Evolutionary conservation across 2,888 invertebrate genomes (phyloP).

Genomic region (Drosophila dives): DNA sequence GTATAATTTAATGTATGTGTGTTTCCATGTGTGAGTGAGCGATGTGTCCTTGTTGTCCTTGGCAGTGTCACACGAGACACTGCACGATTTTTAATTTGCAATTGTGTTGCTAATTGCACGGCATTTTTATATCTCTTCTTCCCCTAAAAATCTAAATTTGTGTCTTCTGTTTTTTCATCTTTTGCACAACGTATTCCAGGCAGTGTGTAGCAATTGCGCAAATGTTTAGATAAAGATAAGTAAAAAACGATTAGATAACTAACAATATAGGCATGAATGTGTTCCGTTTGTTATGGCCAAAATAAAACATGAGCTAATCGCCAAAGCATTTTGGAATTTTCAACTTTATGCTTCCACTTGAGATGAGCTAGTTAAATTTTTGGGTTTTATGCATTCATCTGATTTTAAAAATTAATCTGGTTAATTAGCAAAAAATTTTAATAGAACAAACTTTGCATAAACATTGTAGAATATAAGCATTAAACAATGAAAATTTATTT

Average conservation of each 20-base stretch:
- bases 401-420: background rate
- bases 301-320: constrained; percentile 47
- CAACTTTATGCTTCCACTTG: constrained; percentile 55
- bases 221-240: constrained; percentile 64
- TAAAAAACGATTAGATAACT: constrained; percentile 68
- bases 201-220: constrained; percentile 54
- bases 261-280: background rate
- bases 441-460: constrained; percentile 19
- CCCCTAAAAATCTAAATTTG: constrained; percentile 2
- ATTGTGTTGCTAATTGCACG: constrained; percentile 78
- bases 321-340: constrained; percentile 36
- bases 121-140: constrained; percentile 17
- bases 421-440: constrained; percentile 23
- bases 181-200: constrained; percentile 11
- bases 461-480: background rate
- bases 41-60: constrained; percentile 64
- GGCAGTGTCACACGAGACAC: constrained; percentile 57
- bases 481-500: constrained; percentile 8
- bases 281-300: constrained; percentile 6
- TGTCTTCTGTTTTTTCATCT: constrained; percentile 37
- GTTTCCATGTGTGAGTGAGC: constrained; percentile 32
- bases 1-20: constrained; percentile 21
- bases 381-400: constrained; percentile 23
- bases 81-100: constrained; percentile 78
- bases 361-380: constrained; percentile 29